Percentiles rank a stretch among this genome's conserved stretches.
These are phyloP conservation scores for Callospermophilus lateralis DNA, from an alignment of 2,113 vertebrate species.

Conservation along the genomic window DNA sequence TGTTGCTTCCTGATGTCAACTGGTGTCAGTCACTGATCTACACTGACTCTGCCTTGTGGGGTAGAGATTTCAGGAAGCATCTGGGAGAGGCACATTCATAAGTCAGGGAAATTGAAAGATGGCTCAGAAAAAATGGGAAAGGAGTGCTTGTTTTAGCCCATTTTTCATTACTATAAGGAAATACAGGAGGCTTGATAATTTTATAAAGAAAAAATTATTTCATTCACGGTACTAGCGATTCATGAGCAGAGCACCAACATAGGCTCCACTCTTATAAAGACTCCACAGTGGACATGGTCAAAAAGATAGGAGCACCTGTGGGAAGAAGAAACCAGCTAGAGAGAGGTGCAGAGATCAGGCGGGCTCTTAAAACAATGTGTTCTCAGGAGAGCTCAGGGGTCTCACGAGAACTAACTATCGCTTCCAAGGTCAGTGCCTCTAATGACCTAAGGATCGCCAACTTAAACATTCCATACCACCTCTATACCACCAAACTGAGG, in stretches of 20 bases:
- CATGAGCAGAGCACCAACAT: neutral
- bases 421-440: neutral
- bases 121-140: neutral
- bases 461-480: no score
- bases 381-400: neutral
- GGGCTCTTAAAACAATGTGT: neutral
- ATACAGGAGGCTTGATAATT: neutral
- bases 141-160: neutral
- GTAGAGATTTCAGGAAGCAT: neutral
- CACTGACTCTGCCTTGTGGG: neutral
- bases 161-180: neutral
- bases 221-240: neutral
- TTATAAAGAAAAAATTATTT: neutral
- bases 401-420: neutral
- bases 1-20: neutral
- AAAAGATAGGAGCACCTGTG: neutral
- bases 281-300: neutral
- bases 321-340: neutral
- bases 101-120: neutral
- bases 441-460: neutral
- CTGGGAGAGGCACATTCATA: neutral
- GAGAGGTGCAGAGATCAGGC: neutral
- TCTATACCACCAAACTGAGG: neutral
- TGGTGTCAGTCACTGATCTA: neutral
- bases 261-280: neutral